These are phyloP conservation scores for Rutilus rutilus DNA, from an alignment of 2,113 vertebrate genomes.

Conservation along the genomic window DNA sequence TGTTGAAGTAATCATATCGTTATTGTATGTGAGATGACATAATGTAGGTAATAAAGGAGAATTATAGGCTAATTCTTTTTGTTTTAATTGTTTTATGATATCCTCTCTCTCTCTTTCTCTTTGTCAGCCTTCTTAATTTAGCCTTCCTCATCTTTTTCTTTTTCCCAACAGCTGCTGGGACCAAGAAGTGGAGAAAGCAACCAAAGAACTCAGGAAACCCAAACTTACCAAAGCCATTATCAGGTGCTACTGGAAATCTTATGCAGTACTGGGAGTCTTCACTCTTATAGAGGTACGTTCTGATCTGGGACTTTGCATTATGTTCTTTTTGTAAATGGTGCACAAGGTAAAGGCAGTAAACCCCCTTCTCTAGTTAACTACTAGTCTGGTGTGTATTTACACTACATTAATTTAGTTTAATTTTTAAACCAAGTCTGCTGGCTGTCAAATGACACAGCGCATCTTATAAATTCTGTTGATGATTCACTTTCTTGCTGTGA, in stretches of 20 bases:
- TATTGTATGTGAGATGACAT: background rate
- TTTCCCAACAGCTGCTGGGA: constrained; percentile 83
- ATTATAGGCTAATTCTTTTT: no score
- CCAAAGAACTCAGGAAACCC: constrained; percentile 79
- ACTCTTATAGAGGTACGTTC: constrained; percentile 85
- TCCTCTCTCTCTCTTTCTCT: background rate
- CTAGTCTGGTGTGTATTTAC: background rate
- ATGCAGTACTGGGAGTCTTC: constrained; percentile 85
- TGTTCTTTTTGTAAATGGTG: background rate
- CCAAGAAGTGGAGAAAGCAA: constrained; percentile 80
- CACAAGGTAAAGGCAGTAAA: background rate
- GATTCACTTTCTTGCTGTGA: background rate
- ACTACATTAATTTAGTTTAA: background rate
- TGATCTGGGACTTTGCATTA: background rate
- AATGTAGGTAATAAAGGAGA: background rate
- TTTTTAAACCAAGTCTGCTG: background rate
- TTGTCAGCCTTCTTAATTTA: background rate
- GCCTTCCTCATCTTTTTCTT: constrained; percentile 3
- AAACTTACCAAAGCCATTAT: constrained; percentile 85
- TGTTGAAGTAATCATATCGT: background rate
- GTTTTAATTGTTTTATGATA: background rate
- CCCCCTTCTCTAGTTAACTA: background rate
- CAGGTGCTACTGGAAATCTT: constrained; percentile 89
- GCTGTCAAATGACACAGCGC: background rate
- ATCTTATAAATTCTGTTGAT: constrained; percentile 2